These are phyloP conservation scores for Aeoliscus strigatus DNA, from an alignment of 2,797 vertebrate species.

Conservation along the genomic window DNA sequence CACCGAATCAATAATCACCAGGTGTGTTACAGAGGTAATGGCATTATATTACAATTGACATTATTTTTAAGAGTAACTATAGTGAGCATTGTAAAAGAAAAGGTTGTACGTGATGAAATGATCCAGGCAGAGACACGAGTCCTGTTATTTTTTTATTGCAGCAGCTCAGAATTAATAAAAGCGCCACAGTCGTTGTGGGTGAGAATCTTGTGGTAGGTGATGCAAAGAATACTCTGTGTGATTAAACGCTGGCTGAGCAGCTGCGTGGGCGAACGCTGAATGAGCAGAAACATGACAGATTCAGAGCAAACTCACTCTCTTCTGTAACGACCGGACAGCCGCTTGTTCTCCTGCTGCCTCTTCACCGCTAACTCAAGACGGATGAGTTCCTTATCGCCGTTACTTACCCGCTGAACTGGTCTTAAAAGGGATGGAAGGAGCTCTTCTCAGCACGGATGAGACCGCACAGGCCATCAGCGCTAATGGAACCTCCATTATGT, in stretches of 20 bases:
- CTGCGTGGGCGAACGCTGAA: slow-evolving; percentile 41
- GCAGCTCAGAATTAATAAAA: no score
- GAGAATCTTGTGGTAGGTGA: slow-evolving; percentile 32
- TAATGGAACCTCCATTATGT: slow-evolving; percentile 39
- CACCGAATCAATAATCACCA: no score
- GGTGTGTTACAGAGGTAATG: no score
- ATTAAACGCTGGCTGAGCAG: slow-evolving; percentile 37
- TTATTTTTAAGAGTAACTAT: no score
- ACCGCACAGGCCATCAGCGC: slow-evolving; percentile 46
- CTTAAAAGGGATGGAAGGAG: slow-evolving; percentile 44
- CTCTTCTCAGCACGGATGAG: slow-evolving; percentile 42
- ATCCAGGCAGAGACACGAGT: no score
- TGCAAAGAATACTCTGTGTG: slow-evolving; percentile 28
- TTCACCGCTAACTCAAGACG: slow-evolving; percentile 54
- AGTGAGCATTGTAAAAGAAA: no score
- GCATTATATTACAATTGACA: no score
- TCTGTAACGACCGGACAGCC: slow-evolving; percentile 38
- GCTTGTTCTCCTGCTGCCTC: slow-evolving; percentile 53
- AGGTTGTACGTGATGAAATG: no score
- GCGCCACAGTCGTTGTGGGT: slow-evolving; percentile 15
- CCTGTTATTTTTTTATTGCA: no score
- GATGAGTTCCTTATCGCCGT: slow-evolving; percentile 49
- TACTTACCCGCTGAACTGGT: slow-evolving; percentile 54
- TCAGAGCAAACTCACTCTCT: slow-evolving; percentile 43
- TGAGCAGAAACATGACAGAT: slow-evolving; percentile 58